phyloP scores from a whole-genome alignment of 2,113 vertebrate genomes.

The Raphicerus campestris region DNA sequence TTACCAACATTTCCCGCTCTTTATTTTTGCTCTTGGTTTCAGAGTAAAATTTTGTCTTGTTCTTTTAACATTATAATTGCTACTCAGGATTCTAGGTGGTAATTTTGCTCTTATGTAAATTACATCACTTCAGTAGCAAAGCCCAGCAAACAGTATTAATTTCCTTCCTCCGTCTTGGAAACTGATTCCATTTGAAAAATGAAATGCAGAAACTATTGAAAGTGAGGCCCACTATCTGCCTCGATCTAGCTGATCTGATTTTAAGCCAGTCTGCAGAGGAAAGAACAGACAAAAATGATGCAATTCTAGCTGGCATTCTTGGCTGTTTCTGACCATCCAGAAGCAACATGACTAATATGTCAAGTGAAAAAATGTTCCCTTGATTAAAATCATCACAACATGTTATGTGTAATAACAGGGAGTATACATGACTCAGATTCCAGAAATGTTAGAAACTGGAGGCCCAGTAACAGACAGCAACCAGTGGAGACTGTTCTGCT shows the following conservation, averaged over 20 bases:
- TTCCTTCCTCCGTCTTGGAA: constrained; percentile 40
- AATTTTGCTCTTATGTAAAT: constrained; percentile 59
- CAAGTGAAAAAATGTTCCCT: background rate
- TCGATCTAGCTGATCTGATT: background rate
- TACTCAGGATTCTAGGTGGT: background rate
- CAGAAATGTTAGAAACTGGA: background rate
- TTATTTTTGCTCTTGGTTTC: constrained; percentile 3
- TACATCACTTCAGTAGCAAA: constrained; percentile 6
- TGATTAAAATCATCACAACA: background rate
- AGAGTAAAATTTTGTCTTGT: background rate
- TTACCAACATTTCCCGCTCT: background rate
- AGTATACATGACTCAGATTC: background rate
- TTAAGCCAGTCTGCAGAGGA: background rate
- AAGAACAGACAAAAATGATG: background rate
- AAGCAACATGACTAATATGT: background rate
- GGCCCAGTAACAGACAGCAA: too few species aligned
- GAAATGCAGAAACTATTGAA: background rate
- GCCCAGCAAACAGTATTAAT: background rate
- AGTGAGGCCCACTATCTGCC: background rate
- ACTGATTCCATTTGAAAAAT: background rate
- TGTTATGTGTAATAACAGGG: background rate
- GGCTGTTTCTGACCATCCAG: background rate
- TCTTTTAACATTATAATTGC: constrained; percentile 35
- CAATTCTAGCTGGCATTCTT: background rate
- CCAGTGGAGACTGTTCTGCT: rapidly evolving